Conservation (phyloP, 2,797 vertebrate genomes). For the Acomys russatus region DNA sequence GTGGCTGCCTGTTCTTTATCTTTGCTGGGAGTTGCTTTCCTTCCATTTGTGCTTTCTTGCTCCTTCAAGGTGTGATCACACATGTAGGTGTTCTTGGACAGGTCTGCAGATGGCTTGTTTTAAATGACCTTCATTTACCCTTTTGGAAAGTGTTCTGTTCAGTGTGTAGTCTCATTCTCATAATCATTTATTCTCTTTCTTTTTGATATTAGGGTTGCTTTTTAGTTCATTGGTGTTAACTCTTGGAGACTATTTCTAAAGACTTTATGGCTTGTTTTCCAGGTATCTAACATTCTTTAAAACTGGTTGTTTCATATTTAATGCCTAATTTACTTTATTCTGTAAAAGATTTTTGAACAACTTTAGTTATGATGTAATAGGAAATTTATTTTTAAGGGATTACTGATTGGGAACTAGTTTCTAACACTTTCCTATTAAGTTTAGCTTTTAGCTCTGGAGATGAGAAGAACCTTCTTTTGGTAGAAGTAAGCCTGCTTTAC, state of each 20-base stretch:
- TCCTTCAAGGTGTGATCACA: conserved; percentile 4
- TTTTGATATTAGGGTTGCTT: background rate
- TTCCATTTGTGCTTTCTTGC: background rate
- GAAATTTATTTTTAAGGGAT: conserved; percentile 56
- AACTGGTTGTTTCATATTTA: conserved; percentile 39
- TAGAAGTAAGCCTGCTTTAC: conserved; percentile 14
- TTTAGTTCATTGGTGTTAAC: conserved; percentile 52
- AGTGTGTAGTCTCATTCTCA: background rate
- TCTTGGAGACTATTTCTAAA: conserved; percentile 37
- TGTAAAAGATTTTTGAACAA: conserved; percentile 44
- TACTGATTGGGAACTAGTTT: conserved; percentile 52
- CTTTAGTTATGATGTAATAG: conserved; percentile 49
- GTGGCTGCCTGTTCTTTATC: background rate
- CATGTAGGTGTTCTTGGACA: background rate
- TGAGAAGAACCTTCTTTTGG: background rate
- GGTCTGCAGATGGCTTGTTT: conserved; percentile 20
- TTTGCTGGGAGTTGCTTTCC: background rate
- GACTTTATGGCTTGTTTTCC: conserved; percentile 42
- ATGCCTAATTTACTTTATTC: conserved; percentile 29
- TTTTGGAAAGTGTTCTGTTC: background rate
- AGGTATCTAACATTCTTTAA: conserved; percentile 19
- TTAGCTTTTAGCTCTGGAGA: background rate
- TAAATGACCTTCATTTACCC: conserved; percentile 21
- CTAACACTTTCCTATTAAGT: background rate
- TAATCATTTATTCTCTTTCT: background rate